phyloP scores from a whole-genome alignment of 35 echinoderm and acorn worm species.

The Heliocidaris erythrogramma region DNA sequence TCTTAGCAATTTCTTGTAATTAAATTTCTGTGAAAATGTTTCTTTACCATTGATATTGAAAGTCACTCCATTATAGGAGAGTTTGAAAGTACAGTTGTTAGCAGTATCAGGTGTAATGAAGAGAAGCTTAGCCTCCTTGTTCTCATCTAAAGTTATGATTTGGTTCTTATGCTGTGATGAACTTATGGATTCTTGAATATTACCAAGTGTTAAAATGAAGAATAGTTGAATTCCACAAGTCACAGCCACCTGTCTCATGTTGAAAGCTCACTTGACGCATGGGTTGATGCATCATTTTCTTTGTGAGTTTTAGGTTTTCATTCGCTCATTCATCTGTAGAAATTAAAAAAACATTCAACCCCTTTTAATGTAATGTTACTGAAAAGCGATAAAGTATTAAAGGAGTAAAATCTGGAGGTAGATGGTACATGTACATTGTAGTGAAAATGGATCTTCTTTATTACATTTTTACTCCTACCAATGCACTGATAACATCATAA shows the following conservation, averaged over 20 bases:
- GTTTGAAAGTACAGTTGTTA: background rate
- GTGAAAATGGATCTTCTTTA: too few relatives aligned
- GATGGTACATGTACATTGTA: too few relatives aligned
- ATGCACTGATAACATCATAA: too few relatives aligned
- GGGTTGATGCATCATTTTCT: background rate
- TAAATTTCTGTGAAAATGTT: background rate
- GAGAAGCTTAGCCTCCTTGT: background rate
- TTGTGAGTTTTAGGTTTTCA: background rate
- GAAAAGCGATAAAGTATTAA: too few relatives aligned
- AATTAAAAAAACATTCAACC: background rate
- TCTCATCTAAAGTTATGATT: background rate
- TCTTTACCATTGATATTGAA: constrained; percentile 13
- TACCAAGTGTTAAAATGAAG: background rate
- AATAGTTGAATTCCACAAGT: background rate
- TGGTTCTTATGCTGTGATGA: background rate
- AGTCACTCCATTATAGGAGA: constrained; percentile 4
- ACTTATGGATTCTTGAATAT: background rate
- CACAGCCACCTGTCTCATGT: background rate
- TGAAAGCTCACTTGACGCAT: background rate
- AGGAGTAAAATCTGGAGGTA: too few relatives aligned
- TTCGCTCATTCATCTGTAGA: background rate
- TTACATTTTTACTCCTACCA: too few relatives aligned
- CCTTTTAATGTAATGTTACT: background rate
- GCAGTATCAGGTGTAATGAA: background rate
- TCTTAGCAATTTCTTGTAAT: background rate